Evolutionary conservation across 1,140 invertebrate species (phyloP).

Genomic region (Ostrea edulis): DNA sequence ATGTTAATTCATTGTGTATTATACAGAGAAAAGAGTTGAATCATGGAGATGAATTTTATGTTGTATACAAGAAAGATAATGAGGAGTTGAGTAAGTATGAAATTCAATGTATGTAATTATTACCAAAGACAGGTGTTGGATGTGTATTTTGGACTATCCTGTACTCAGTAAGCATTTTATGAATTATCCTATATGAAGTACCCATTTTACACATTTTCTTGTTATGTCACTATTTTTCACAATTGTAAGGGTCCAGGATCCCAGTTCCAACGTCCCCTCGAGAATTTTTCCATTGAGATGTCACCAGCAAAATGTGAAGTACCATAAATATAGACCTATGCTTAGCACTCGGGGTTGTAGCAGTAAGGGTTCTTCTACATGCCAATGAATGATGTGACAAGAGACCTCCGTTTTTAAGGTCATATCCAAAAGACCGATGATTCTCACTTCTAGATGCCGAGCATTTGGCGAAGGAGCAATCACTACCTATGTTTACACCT

Average conservation of each 20-base stretch:
- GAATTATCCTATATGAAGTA: background rate
- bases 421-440: no score
- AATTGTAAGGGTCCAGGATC: background rate
- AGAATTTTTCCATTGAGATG: background rate
- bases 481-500: no score
- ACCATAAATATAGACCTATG: no score
- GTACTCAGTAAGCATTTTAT: background rate
- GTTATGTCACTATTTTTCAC: background rate
- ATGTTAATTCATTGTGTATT: background rate
- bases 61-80: conserved; percentile 76
- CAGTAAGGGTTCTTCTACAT: no score
- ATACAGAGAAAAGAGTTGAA: conserved; percentile 67
- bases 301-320: background rate
- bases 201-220: background rate
- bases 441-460: no score
- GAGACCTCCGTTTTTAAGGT: no score
- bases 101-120: background rate
- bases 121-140: no score
- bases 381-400: no score
- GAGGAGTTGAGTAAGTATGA: conserved; percentile 69
- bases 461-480: no score
- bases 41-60: conserved; percentile 77
- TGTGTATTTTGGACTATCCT: background rate
- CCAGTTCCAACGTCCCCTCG: no score
- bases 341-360: no score